Evolutionary conservation across 2,797 vertebrate species (phyloP).

Genomic region (Sphaeramia orbicularis): DNA sequence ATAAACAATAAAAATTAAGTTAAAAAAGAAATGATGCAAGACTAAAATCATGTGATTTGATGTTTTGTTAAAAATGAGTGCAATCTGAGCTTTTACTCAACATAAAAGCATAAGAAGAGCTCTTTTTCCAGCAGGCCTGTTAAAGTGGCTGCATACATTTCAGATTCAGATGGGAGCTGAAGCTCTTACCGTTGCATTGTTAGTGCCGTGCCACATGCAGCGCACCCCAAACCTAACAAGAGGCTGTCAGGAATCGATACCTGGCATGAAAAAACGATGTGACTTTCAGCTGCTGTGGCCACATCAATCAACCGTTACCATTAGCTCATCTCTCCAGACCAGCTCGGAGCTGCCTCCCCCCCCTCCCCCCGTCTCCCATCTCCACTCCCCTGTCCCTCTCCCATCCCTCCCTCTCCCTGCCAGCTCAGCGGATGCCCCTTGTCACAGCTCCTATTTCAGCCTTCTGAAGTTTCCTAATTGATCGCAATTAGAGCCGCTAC

Average conservation of each 20-base stretch:
- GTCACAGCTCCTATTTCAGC: slow-evolving; percentile 83
- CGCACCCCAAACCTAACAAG: slow-evolving; percentile 68
- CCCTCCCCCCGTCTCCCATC: slow-evolving; percentile 21
- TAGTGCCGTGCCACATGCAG: slow-evolving; percentile 47
- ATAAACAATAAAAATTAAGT: no score
- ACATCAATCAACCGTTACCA: slow-evolving; percentile 80
- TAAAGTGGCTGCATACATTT: slow-evolving; percentile 35
- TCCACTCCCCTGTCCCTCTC: slow-evolving; percentile 29
- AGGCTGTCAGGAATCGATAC: slow-evolving; percentile 75
- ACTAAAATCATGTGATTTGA: no score
- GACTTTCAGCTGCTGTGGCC: slow-evolving; percentile 72
- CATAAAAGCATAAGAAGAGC: not conserved
- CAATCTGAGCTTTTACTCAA: no score
- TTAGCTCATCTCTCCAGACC: slow-evolving; percentile 77
- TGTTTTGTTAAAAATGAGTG: no score
- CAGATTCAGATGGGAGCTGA: slow-evolving; percentile 40
- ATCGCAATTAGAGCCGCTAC: slow-evolving; percentile 84
- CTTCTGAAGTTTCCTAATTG: slow-evolving; percentile 86
- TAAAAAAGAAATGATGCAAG: no score
- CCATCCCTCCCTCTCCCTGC: slow-evolving; percentile 47
- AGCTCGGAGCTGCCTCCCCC: slow-evolving; percentile 51
- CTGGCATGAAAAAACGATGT: slow-evolving; percentile 72
- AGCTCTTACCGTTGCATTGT: slow-evolving; percentile 35
- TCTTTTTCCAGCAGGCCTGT: slow-evolving; percentile 27
- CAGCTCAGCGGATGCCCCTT: slow-evolving; percentile 81